phyloP scores from a whole-genome alignment of 2,888 invertebrate genomes.

The Protonemura montana region DNA sequence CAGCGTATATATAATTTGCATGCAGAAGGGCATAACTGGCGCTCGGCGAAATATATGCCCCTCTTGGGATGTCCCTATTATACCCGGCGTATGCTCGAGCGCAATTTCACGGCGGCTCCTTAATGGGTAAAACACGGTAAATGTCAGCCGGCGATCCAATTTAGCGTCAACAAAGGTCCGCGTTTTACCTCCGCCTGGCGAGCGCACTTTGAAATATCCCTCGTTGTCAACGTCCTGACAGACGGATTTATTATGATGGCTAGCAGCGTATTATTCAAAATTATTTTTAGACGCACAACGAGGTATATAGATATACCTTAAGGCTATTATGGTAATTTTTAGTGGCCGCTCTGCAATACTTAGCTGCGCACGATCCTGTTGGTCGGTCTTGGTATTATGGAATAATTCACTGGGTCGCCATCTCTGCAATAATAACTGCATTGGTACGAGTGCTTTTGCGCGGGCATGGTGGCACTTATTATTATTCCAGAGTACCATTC shows the following conservation, averaged over 20 bases:
- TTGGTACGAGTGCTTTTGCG: background rate
- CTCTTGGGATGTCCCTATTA: background rate
- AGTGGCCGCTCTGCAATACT: background rate
- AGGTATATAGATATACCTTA: background rate
- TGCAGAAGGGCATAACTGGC: background rate
- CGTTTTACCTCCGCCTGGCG: background rate
- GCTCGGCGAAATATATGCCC: background rate
- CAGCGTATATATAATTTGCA: background rate
- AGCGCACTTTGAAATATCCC: background rate
- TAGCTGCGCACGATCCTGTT: background rate
- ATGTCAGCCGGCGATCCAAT: conserved; percentile 4
- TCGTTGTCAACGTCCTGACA: background rate
- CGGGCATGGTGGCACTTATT: background rate
- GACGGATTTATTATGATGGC: background rate
- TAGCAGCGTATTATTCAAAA: background rate
- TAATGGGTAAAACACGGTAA: background rate
- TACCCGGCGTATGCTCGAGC: background rate
- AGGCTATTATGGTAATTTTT: background rate
- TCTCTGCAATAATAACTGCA: background rate
- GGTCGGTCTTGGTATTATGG: background rate
- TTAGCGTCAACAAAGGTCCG: background rate
- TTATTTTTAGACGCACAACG: background rate
- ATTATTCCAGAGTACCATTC: background rate
- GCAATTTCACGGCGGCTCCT: background rate
- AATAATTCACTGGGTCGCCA: too few species aligned